Percentiles rank a stretch among this genome's conserved stretches.
phyloP scores from a whole-genome alignment of 2,888 invertebrate genomes.

The Holacanthella duospinosa region DNA sequence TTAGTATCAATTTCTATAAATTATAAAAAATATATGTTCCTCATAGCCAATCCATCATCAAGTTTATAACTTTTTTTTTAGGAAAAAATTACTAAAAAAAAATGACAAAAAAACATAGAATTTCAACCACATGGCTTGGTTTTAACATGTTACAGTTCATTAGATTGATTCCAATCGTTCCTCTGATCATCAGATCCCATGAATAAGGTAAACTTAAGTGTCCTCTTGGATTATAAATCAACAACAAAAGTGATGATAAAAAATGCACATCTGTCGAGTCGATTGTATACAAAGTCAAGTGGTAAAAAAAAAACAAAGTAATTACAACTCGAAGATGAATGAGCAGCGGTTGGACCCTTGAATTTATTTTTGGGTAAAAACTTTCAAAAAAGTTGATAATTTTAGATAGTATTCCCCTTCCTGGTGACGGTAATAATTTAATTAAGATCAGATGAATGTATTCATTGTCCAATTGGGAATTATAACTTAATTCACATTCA shows the following conservation, averaged over 20 bases:
- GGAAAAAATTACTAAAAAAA: not conserved
- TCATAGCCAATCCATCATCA: not conserved
- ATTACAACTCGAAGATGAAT: not conserved
- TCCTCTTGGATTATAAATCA: not conserved
- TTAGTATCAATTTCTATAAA: not conserved
- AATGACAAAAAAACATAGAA: not conserved
- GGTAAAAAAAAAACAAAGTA: not conserved
- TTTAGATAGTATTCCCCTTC: not conserved
- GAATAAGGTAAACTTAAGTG: not conserved
- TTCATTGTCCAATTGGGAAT: slow-evolving; percentile 2
- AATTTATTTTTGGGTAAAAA: not conserved
- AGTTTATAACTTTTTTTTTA: not conserved
- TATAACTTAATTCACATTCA: not conserved
- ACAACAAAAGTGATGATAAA: not conserved
- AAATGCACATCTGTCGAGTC: not conserved
- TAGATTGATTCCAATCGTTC: not conserved
- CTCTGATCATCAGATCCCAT: not conserved
- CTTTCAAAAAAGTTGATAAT: too few relatives aligned
- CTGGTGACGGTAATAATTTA: slow-evolving; percentile 5
- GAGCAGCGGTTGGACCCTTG: not conserved
- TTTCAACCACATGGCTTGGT: not conserved
- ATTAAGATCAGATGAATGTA: slow-evolving; percentile 6
- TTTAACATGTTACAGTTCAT: slow-evolving; percentile 2
- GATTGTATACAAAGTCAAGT: not conserved
- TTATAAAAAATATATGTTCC: too few relatives aligned